Base-by-base conservation (phyloP, 2,888 invertebrate species). In the Pammene aurita region DNA sequence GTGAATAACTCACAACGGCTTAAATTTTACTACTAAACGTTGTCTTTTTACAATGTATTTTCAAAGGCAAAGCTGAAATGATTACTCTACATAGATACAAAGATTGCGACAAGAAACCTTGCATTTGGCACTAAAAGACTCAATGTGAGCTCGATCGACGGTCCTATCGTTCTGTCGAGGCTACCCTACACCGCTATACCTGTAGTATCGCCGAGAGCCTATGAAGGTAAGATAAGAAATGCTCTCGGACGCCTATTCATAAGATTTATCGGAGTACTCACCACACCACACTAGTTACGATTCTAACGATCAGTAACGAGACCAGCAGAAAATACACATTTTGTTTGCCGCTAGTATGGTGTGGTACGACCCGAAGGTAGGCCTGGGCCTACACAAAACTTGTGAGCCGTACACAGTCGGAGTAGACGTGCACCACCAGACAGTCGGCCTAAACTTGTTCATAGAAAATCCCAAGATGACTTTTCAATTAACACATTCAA, bases 131-230 rank as follows among this genome's bases (percentile, higher is more conserved):
- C 78, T 77, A 74, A 72, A 74, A 74, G 71, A 76, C 77, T 77
- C 77, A 72, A 77, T 75, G 80, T 79, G 80, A 80, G 79, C 78
- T 76, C 78, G 75, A 75, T 75, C 68, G 74, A 76, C 74, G 73
- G 71, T 74, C 73, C 71, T 77, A 74, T 71, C 74, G 68, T 66
- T 72, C 71, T 73, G 76, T 74, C 74, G 75, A 76, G 63, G 76
- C 76, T 77, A 75, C 74, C 74, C 77, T 77, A 76, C 71, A 74
- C 73, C 76, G 65, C 73, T 74, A 68, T 74, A 78, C 78, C 78
- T 77, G 80, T 76, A 77, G 74, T 72, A 72, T 75, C 72, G 75
- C 72, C 75, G 70, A 74, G 74, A 72, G 75, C 75, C 75, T 74
- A 69, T 72, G 62, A 73, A 74, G 71, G 38, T 54, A 65, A 65